Conservation (phyloP, 1,140 invertebrate genomes). For the Leptopilina clavipes region DNA sequence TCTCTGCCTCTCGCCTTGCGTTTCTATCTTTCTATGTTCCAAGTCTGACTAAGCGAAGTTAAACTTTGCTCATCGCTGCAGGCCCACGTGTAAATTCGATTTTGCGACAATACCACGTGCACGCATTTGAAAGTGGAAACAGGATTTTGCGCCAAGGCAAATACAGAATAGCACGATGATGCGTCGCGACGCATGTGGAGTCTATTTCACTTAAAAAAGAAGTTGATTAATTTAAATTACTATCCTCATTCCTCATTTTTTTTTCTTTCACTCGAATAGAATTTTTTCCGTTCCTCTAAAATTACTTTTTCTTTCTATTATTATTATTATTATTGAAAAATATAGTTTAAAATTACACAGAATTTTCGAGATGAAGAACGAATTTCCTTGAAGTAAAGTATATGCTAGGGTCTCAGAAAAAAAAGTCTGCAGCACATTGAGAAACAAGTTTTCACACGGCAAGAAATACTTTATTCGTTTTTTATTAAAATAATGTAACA, state of each 20-base stretch:
- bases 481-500: no score
- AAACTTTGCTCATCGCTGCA: slow-evolving; percentile 31
- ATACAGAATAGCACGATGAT: slow-evolving; percentile 45
- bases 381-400: no score
- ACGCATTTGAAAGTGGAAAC: slow-evolving; percentile 53
- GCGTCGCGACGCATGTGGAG: slow-evolving; percentile 50
- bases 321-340: no score
- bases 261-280: neutral
- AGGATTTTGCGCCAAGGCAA: slow-evolving; percentile 52
- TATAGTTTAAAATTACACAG: no score
- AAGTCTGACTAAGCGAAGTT: slow-evolving; percentile 25
- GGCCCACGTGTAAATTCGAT: slow-evolving; percentile 21
- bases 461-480: no score
- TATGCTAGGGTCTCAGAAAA: no score
- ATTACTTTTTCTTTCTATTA: neutral
- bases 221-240: neutral
- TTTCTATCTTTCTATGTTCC: slow-evolving; percentile 49
- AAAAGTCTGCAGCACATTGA: no score
- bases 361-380: no score
- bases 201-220: neutral
- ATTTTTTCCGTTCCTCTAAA: neutral
- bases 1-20: slow-evolving; percentile 54
- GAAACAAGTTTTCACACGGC: no score
- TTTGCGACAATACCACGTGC: slow-evolving; percentile 36
- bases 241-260: neutral